phyloP scores from a whole-genome alignment of 2,113 vertebrate genomes.

The Bubo scandiacus region DNA sequence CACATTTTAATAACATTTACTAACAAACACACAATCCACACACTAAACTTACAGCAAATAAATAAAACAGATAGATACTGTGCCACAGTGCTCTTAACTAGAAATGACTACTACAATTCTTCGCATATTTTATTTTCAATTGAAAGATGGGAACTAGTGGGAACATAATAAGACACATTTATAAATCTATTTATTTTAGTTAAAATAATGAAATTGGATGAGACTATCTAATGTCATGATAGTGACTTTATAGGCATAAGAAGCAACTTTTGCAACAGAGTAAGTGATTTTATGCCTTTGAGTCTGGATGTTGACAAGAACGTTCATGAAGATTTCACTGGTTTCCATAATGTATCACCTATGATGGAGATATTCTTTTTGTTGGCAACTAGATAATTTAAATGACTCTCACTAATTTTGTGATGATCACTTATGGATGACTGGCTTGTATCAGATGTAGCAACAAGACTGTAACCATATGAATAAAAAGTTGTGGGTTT shows the following conservation, averaged over 20 bases:
- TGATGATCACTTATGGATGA: neutral
- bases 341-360: neutral
- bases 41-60: neutral
- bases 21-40: neutral
- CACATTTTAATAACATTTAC: neutral
- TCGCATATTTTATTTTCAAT: neutral
- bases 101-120: neutral
- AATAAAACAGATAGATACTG: neutral
- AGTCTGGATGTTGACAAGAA: neutral
- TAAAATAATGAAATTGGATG: neutral
- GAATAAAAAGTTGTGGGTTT: neutral
- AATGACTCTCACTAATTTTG: neutral
- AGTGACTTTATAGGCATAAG: neutral
- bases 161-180: neutral
- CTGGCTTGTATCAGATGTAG: neutral
- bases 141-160: neutral
- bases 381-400: neutral
- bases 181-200: neutral
- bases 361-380: neutral
- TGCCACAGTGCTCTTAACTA: neutral
- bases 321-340: neutral
- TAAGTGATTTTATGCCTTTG: neutral
- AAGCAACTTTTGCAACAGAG: neutral
- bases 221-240: accelerated
- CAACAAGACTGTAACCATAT: neutral